Percentiles rank a stretch among this genome's conserved stretches.
Evolutionary conservation across 2,888 invertebrate species (phyloP).

Genomic region (Lamproptera curius): DNA sequence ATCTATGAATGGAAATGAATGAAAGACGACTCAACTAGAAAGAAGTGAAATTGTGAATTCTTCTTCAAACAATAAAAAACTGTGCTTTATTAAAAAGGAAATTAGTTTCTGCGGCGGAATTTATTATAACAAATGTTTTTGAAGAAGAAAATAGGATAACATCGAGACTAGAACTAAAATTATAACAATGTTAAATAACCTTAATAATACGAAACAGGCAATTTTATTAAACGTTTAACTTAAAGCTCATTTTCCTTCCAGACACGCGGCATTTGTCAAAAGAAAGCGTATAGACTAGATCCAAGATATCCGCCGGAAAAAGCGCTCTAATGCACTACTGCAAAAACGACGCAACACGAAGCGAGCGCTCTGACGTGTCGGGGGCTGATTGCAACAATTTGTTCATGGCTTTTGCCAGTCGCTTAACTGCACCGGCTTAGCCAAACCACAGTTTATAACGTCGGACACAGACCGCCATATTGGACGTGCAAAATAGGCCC

Average conservation of each 20-base stretch:
- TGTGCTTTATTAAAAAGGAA: constrained; percentile 8
- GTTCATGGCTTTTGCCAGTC: constrained; percentile 37
- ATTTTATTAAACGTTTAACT: too few relatives aligned
- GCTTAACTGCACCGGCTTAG: constrained; percentile 27
- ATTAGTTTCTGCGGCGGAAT: too few relatives aligned
- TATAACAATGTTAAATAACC: too few relatives aligned
- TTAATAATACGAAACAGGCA: too few relatives aligned
- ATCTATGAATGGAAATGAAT: constrained; percentile 11
- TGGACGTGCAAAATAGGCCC: background rate
- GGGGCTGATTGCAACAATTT: constrained; percentile 52
- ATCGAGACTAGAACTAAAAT: too few relatives aligned
- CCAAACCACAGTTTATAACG: constrained; percentile 27
- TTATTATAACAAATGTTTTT: too few relatives aligned
- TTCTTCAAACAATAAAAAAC: constrained; percentile 6
- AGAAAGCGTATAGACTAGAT: too few relatives aligned
- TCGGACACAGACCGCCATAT: constrained; percentile 17
- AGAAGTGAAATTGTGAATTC: constrained; percentile 5
- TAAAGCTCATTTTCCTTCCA: too few relatives aligned
- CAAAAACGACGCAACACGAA: background rate
- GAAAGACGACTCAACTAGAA: constrained; percentile 6
- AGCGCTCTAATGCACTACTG: too few relatives aligned
- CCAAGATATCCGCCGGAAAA: too few relatives aligned
- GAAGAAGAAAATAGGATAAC: too few relatives aligned
- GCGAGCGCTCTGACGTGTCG: background rate
- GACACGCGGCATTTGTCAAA: too few relatives aligned